phyloP scores from a whole-genome alignment of 2,113 vertebrate genomes.

The Hoplias malabaricus region DNA sequence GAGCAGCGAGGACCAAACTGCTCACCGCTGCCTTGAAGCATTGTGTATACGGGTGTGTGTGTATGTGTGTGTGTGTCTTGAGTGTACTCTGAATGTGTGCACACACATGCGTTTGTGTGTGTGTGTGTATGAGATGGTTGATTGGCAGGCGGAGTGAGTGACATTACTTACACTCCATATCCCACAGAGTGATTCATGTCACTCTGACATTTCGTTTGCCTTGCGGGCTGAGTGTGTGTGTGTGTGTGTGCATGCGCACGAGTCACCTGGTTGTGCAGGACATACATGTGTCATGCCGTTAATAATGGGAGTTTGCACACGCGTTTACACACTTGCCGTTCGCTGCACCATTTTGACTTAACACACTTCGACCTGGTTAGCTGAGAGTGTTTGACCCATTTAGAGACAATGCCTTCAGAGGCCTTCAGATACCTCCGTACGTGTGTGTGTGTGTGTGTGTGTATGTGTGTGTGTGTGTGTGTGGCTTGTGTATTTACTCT shows the following conservation, averaged over 20 bases:
- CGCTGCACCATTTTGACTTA: background rate
- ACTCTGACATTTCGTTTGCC: slow-evolving; percentile 39
- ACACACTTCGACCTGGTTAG: slow-evolving; percentile 20
- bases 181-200: slow-evolving; percentile 46
- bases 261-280: slow-evolving; percentile 21
- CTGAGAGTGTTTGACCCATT: slow-evolving; percentile 23
- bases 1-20: background rate
- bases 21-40: background rate
- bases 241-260: slow-evolving; percentile 27
- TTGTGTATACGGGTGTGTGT: background rate
- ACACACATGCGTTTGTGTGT: slow-evolving; percentile 27
- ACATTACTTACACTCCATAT: slow-evolving; percentile 51
- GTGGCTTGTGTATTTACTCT: background rate
- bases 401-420: slow-evolving; percentile 1
- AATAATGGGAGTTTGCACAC: slow-evolving; percentile 4
- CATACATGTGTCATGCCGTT: background rate
- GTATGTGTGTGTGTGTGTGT: slow-evolving; percentile 22
- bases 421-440: background rate
- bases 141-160: slow-evolving; percentile 39
- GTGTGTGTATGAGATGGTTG: slow-evolving; percentile 34
- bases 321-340: slow-evolving; percentile 1
- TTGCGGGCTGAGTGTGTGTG: slow-evolving; percentile 14
- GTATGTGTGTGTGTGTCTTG: slow-evolving; percentile 13
- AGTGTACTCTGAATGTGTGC: slow-evolving; percentile 16
- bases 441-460: background rate